Percentiles rank a stretch among this genome's conserved stretches.
phyloP scores from a whole-genome alignment of 2,113 vertebrate genomes.

The Regulus satrapa region DNA sequence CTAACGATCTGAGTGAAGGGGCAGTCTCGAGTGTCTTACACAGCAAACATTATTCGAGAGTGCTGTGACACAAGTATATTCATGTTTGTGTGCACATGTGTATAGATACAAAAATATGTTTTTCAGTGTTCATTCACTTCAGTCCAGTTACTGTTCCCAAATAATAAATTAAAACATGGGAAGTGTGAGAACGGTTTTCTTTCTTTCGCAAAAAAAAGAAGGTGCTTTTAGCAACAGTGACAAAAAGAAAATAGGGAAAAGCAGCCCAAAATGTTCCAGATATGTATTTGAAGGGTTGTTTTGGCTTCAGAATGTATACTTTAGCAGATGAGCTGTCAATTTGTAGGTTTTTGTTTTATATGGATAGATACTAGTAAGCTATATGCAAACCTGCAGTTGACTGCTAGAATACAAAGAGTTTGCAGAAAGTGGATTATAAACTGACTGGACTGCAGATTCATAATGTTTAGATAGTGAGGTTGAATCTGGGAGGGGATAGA shows the following conservation, averaged over 20 bases:
- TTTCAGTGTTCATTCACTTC: background rate
- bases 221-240: background rate
- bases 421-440: background rate
- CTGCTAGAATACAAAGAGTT: background rate
- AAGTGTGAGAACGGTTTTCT: background rate
- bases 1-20: background rate
- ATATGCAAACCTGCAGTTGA: background rate
- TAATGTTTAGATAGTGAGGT: background rate
- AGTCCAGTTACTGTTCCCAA: background rate
- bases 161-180: background rate
- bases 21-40: background rate
- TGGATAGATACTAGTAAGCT: background rate
- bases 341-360: background rate
- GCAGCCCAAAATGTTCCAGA: background rate
- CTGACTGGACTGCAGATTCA: background rate
- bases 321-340: background rate
- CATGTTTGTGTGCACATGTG: accelerated
- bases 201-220: background rate
- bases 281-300: background rate
- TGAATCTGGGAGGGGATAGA: background rate
- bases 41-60: background rate
- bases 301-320: background rate
- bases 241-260: background rate
- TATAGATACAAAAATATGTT: background rate
- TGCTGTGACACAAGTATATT: background rate